phyloP scores from a whole-genome alignment of 2,113 vertebrate genomes.

The Chionodraco myersi region DNA sequence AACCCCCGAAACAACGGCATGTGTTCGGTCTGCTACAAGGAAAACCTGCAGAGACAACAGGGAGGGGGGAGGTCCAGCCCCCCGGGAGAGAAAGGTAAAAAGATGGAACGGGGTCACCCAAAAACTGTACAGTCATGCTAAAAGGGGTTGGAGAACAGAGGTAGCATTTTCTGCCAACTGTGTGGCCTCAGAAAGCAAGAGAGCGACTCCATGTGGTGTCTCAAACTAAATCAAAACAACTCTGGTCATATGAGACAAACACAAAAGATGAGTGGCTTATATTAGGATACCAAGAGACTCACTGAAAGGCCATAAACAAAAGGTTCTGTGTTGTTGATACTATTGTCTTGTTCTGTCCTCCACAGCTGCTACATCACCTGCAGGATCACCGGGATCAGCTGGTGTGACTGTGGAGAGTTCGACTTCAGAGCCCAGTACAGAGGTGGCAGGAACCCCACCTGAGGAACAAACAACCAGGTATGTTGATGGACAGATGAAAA shows the following conservation, averaged over 20 bases:
- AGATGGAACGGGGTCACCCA: conserved; percentile 20
- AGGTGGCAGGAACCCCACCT: conserved; percentile 76
- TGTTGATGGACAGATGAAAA: neutral
- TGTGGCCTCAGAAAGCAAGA: conserved; percentile 58
- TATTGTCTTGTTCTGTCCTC: conserved; percentile 29
- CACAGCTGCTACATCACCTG: conserved; percentile 78
- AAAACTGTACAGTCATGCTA: conserved; percentile 23
- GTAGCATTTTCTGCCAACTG: conserved; percentile 44
- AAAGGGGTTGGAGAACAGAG: conserved; percentile 59
- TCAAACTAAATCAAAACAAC: conserved; percentile 27
- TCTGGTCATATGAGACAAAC: conserved; percentile 19
- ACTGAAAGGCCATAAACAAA: conserved; percentile 4
- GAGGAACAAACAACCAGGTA: conserved; percentile 87
- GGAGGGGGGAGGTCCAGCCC: conserved; percentile 89
- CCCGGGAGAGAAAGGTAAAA: conserved; percentile 86
- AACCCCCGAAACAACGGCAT: conserved; percentile 93
- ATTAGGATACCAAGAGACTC: neutral
- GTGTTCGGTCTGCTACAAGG: conserved; percentile 94
- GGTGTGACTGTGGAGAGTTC: conserved; percentile 78
- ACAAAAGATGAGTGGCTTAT: neutral
- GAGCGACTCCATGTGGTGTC: conserved; percentile 49
- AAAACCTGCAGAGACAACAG: conserved; percentile 92
- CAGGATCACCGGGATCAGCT: conserved; percentile 78
- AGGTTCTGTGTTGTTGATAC: conserved; percentile 18
- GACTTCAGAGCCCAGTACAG: conserved; percentile 73